These are phyloP conservation scores for Agrotis clavis DNA, from an alignment of 2,888 invertebrate genomes.

Conservation along the genomic window DNA sequence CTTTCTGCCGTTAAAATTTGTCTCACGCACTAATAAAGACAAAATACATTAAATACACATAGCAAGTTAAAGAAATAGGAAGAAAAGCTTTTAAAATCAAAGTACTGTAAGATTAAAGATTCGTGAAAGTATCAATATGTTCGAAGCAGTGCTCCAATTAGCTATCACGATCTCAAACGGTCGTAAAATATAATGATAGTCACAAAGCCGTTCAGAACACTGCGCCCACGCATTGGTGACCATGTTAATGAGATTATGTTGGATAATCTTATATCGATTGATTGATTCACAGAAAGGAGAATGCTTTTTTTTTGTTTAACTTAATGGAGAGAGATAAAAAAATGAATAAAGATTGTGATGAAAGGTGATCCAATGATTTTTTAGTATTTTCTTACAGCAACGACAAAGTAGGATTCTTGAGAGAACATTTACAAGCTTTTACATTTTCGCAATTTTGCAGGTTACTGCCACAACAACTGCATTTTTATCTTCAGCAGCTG, in stretches of 20 bases:
- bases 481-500: too few species aligned
- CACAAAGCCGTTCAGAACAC: constrained; percentile 28
- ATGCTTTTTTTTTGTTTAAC: too few species aligned
- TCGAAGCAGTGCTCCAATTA: constrained; percentile 60
- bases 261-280: not conserved
- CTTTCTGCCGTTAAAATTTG: not conserved
- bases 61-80: too few species aligned
- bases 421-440: too few species aligned
- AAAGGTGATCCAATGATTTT: too few species aligned
- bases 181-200: constrained; percentile 65
- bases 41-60: too few species aligned
- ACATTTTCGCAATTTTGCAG: too few species aligned
- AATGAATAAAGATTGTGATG: not conserved
- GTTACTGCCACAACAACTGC: too few species aligned
- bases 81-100: not conserved
- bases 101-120: too few species aligned
- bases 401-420: too few species aligned
- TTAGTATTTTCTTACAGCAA: too few species aligned
- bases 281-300: too few species aligned
- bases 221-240: constrained; percentile 50
- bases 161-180: constrained; percentile 58
- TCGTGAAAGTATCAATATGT: not conserved
- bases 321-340: not conserved
- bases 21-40: not conserved
- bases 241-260: not conserved